These are phyloP conservation scores for Mimumesa dahlbomi DNA, from an alignment of 2,888 invertebrate genomes.

Conservation along the genomic window DNA sequence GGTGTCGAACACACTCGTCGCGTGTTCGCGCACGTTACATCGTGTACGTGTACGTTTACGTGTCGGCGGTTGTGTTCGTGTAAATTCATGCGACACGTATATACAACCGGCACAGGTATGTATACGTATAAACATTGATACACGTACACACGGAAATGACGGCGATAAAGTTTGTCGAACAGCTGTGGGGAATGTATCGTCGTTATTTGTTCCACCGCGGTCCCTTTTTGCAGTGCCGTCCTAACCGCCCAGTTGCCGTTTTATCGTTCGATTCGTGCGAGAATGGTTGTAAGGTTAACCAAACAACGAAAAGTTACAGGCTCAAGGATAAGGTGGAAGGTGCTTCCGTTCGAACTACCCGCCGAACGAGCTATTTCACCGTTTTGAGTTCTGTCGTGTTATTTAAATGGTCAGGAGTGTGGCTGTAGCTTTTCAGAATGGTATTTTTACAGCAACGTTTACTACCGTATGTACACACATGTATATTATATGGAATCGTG, in stretches of 20 bases:
- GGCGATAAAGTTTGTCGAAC: conserved; percentile 68
- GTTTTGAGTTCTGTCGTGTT: conserved; percentile 4
- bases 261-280: conserved; percentile 46
- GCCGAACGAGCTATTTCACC: not conserved
- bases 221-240: conserved; percentile 37
- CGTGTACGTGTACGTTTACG: not conserved
- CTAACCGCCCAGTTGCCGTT: conserved; percentile 26
- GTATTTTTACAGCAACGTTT: not conserved
- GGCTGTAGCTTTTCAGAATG: conserved; percentile 1
- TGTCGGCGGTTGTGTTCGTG: not conserved
- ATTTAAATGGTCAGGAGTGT: not conserved
- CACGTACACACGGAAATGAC: conserved; percentile 21
- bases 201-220: conserved; percentile 69
- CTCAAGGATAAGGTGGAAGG: conserved; percentile 9
- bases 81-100: not conserved
- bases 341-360: conserved; percentile 12
- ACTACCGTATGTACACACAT: too few relatives aligned
- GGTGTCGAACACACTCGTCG: conserved; percentile 20
- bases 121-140: not conserved
- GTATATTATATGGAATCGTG: too few relatives aligned
- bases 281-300: conserved; percentile 40
- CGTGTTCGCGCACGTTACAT: conserved; percentile 2
- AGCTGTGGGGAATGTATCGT: conserved; percentile 74
- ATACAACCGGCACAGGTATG: not conserved
- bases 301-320: conserved; percentile 46